A percentile compares a stretch with the other conserved stretches of the same genome.
These are phyloP conservation scores for Pollenia labialis DNA, from an alignment of 2,888 invertebrate genomes.

Conservation along the genomic window DNA sequence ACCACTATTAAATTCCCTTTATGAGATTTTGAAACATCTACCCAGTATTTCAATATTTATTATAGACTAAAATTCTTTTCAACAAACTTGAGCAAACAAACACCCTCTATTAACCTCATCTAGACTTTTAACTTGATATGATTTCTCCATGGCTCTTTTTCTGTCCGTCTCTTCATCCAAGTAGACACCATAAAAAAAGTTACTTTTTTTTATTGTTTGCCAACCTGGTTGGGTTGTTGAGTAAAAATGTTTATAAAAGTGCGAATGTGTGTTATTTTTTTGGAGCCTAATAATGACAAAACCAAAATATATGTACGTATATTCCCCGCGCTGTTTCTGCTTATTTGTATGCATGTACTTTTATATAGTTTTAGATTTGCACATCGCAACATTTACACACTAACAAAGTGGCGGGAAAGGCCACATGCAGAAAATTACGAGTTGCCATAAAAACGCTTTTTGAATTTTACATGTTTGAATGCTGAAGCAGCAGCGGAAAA, in stretches of 20 bases:
- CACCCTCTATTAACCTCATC: not conserved
- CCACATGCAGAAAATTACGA: slow-evolving; percentile 72
- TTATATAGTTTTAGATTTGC: not conserved
- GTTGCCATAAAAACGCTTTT: slow-evolving; percentile 73
- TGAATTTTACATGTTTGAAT: slow-evolving; percentile 67
- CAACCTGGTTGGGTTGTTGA: slow-evolving; percentile 36
- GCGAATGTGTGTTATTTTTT: not conserved
- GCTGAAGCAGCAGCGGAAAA: not conserved
- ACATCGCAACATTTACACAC: not conserved
- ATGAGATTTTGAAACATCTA: slow-evolving; percentile 5
- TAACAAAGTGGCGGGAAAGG: slow-evolving; percentile 37
- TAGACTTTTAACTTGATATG: slow-evolving; percentile 24
- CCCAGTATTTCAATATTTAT: slow-evolving; percentile 14
- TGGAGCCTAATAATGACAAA: slow-evolving; percentile 43
- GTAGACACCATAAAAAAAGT: not conserved
- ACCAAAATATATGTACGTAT: slow-evolving; percentile 30
- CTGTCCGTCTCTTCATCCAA: slow-evolving; percentile 16
- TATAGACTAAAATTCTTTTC: not conserved
- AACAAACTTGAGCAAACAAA: not conserved
- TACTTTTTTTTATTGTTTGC: slow-evolving; percentile 47
- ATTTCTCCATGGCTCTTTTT: slow-evolving; percentile 28
- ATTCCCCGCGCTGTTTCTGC: slow-evolving; percentile 12
- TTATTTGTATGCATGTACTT: slow-evolving; percentile 1
- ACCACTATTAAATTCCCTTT: slow-evolving; percentile 33
- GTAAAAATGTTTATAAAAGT: slow-evolving; percentile 7